phyloP scores from a whole-genome alignment of 2,888 invertebrate species.

The Netelia virgata region DNA sequence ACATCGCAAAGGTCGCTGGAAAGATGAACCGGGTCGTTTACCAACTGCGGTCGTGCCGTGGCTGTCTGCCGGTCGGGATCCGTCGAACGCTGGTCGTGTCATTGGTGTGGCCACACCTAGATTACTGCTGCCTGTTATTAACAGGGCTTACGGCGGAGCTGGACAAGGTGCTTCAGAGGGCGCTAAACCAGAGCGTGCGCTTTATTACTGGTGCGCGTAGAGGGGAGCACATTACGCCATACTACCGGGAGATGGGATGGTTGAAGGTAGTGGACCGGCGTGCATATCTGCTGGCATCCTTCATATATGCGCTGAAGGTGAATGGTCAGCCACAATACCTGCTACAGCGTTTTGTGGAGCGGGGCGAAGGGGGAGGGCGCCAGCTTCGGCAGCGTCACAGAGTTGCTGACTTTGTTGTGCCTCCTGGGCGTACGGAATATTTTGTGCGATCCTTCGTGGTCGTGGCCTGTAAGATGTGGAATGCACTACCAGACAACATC shows the following conservation, averaged over 20 bases:
- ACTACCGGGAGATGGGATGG: not conserved
- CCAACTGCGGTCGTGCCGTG: not conserved
- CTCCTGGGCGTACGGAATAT: not conserved
- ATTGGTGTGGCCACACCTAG: not conserved
- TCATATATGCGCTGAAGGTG: not conserved
- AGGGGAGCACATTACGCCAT: not conserved
- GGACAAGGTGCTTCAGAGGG: not conserved
- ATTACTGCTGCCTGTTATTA: not conserved
- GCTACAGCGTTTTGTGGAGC: not conserved
- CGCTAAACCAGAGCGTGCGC: not conserved
- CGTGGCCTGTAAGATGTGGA: not conserved
- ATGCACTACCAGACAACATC: not conserved
- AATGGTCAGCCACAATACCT: not conserved
- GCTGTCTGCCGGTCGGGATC: not conserved
- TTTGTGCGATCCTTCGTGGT: not conserved
- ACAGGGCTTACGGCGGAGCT: not conserved
- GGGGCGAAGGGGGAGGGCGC: not conserved
- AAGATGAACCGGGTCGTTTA: not conserved
- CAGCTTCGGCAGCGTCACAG: not conserved
- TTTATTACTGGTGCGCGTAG: not conserved
- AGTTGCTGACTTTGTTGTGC: not conserved
- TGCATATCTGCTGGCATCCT: not conserved
- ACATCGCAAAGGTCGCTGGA: not conserved
- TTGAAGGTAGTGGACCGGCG: not conserved
- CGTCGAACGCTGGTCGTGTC: not conserved